phyloP scores from a whole-genome alignment of 2,797 vertebrate genomes.

The Platalea minor region DNA sequence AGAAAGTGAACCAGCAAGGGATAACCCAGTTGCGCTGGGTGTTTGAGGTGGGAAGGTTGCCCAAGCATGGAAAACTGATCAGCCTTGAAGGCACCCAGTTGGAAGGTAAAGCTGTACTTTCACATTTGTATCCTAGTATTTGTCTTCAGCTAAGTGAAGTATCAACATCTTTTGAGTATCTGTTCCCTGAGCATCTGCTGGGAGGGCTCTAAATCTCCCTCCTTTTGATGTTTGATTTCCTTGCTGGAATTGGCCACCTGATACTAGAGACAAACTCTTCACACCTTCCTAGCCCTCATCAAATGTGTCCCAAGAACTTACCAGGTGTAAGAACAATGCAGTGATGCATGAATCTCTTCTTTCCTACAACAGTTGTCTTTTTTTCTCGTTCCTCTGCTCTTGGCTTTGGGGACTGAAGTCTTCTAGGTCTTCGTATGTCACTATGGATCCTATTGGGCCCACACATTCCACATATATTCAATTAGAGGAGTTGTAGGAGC shows the following conservation, averaged over 20 bases:
- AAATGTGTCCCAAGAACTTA: not conserved
- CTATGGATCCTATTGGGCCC: not conserved
- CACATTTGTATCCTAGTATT: not conserved
- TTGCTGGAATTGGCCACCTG: not conserved
- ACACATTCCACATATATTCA: not conserved
- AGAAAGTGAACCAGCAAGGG: not conserved
- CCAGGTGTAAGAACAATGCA: not conserved
- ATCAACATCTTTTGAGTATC: not conserved
- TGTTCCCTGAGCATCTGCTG: not conserved
- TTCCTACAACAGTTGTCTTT: not conserved
- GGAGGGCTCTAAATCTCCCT: not conserved
- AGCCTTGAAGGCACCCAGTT: not conserved
- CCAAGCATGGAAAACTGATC: not conserved
- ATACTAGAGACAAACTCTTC: not conserved
- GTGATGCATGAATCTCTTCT: not conserved
- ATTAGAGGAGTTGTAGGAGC: not conserved
- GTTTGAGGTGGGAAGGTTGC: not conserved
- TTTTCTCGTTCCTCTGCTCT: not conserved
- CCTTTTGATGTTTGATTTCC: not conserved
- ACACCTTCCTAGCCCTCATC: not conserved
- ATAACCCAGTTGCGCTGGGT: not conserved
- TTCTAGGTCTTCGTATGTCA: not conserved
- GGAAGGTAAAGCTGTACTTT: not conserved
- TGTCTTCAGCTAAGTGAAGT: not conserved
- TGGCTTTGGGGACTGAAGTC: not conserved